A percentile compares a stretch with the other conserved stretches of the same genome.
Evolutionary conservation across 2,888 invertebrate species (phyloP).

Genomic region (Homarus gammarus): DNA sequence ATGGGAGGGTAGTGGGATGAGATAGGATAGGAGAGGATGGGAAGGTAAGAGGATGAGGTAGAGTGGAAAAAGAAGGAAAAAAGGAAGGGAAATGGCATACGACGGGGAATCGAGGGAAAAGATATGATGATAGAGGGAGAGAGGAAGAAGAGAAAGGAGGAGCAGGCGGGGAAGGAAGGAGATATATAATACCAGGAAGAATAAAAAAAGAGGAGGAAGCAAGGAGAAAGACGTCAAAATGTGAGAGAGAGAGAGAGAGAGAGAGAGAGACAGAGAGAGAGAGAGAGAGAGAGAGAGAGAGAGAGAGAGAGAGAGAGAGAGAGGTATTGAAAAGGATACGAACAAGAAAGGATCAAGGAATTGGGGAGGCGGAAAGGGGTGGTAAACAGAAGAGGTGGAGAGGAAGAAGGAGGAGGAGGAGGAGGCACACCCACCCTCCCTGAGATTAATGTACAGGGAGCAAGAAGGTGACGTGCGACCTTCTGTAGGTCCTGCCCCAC

Average conservation of each 20-base stretch:
- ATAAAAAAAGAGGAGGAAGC: background rate
- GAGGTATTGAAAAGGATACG: too few relatives aligned
- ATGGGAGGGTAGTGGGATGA: background rate
- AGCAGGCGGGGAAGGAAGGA: background rate
- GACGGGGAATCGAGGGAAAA: background rate
- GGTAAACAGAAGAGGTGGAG: too few relatives aligned
- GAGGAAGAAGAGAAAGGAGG: conserved; percentile 7
- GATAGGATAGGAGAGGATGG: background rate
- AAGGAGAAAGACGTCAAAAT: background rate
- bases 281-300: background rate
- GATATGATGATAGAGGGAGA: background rate
- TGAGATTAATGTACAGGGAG: too few relatives aligned
- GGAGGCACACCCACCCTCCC: too few relatives aligned
- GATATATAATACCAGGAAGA: background rate
- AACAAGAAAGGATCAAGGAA: too few relatives aligned
- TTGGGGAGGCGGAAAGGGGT: too few relatives aligned
- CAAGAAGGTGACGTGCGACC: background rate
- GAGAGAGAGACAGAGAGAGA: background rate
- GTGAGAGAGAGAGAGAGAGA: background rate
- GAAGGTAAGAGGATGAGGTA: background rate
- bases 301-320: conserved; percentile 1
- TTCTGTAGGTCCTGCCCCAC: background rate
- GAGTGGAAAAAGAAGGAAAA: background rate
- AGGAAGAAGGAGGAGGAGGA: too few relatives aligned
- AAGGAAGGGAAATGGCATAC: background rate